A percentile compares a stretch with the other conserved stretches of the same genome.
These are phyloP conservation scores for Lordiphosa stackelbergi DNA, from an alignment of 1,140 invertebrate species.

Conservation along the genomic window DNA sequence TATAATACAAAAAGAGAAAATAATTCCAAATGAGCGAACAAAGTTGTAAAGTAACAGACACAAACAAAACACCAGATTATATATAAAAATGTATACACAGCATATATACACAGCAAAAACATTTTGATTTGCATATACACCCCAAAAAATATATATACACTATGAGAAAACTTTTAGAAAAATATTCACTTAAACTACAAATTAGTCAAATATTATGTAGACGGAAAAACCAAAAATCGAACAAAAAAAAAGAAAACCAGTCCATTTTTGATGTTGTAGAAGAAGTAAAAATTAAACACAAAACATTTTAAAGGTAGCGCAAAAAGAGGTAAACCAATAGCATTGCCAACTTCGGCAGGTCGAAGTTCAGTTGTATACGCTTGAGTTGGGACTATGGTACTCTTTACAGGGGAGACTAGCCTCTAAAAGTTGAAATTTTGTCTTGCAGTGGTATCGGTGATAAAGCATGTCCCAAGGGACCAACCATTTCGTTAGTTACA, in stretches of 20 bases:
- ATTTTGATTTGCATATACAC: conserved; percentile 18
- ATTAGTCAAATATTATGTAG: conserved; percentile 38
- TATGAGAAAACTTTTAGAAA: conserved; percentile 54
- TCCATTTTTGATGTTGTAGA: conserved; percentile 72
- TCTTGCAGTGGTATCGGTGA: too few species aligned
- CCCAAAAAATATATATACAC: conserved; percentile 34
- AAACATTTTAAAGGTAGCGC: conserved; percentile 16
- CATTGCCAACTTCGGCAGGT: too few species aligned
- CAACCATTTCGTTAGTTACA: too few species aligned
- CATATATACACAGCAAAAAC: conserved; percentile 29
- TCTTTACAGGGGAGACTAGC: too few species aligned
- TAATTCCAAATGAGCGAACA: conserved; percentile 44
- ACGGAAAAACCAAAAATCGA: conserved; percentile 15
- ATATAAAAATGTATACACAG: conserved; percentile 35
- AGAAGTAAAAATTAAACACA: conserved; percentile 8
- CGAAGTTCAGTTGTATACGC: too few species aligned
- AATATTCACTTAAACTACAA: conserved; percentile 47
- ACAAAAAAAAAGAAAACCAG: conserved; percentile 38
- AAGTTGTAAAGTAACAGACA: conserved; percentile 15
- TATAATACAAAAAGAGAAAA: conserved; percentile 35
- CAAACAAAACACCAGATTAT: conserved; percentile 41
- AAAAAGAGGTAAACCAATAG: conserved; percentile 28
- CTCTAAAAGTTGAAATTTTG: too few species aligned
- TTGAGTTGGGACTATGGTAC: too few species aligned
- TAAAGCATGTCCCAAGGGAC: too few species aligned